Conservation (phyloP, 2,888 invertebrate genomes). For the Flexamia atlantica region DNA sequence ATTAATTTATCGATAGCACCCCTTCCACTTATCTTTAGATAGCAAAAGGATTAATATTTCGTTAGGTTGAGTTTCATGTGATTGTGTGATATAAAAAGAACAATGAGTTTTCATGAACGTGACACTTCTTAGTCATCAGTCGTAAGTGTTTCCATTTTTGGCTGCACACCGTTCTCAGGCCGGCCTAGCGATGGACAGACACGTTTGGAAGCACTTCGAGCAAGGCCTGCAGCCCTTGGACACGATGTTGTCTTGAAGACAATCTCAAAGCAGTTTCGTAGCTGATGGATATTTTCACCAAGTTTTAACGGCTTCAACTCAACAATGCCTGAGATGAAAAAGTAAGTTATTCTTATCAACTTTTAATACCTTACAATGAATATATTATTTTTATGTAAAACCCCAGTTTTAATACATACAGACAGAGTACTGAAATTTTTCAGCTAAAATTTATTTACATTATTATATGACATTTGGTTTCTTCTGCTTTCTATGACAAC, state of each 20-base stretch:
- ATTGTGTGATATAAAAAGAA: conserved; percentile 6
- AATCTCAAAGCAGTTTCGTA: background rate
- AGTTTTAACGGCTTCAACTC: too few relatives aligned
- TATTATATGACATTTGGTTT: too few relatives aligned
- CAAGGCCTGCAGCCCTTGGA: background rate
- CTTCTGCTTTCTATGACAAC: too few relatives aligned
- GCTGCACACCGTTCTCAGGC: background rate
- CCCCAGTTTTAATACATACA: too few relatives aligned
- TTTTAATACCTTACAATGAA: too few relatives aligned
- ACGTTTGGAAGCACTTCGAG: background rate
- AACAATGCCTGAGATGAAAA: too few relatives aligned
- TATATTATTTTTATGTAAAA: too few relatives aligned
- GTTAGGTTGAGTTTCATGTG: background rate
- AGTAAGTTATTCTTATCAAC: too few relatives aligned
- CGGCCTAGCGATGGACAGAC: background rate
- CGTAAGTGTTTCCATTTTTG: background rate
- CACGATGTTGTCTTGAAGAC: background rate
- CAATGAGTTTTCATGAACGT: background rate
- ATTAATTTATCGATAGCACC: too few relatives aligned
- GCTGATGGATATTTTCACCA: too few relatives aligned
- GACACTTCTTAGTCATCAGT: background rate
- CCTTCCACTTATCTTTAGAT: background rate
- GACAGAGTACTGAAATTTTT: too few relatives aligned
- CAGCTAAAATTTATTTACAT: too few relatives aligned
- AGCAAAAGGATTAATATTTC: background rate